Evolutionary conservation across 2,888 invertebrate genomes (phyloP), one percentile per base, ranked within the genome.

Genomic region (Selenia dentaria): DNA sequence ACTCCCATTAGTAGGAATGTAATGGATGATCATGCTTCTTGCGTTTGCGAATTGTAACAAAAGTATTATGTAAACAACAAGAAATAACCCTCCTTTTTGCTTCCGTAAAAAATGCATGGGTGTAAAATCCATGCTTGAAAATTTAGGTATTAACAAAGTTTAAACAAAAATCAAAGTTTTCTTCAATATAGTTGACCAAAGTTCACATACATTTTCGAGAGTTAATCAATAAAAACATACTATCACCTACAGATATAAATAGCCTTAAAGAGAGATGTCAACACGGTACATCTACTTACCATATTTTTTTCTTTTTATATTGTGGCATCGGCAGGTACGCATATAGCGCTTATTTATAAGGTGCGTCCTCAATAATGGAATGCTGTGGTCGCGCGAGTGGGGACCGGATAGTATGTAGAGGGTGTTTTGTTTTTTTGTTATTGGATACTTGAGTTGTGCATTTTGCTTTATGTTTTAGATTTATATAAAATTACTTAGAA

Each of bases 271-370:
- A 68, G 77, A 80, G 41, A 48, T 84, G 87, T 87, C 86, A 85
- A 79, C 82, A 71, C 62, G 70, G 68, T 68, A 69, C 70, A 66
- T 69, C 66, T 70, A 70, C 62, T 60, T 68, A 62, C 16, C 44
- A 54, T 57, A 56, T 62, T 69, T 67, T 67, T 73, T 74, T 76
- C 62, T 68, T 64, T 59, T 54, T 62, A 73, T 72, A 75, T 71
- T 63, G 74, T 75, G 71, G 70, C 71, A 62, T 70, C 62, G 67
- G 66, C 83, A 83, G 83, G 84, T 83, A 84, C 68, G 70, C 72
- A 77, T 71, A 80, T 83, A 80, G 77, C 75, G 69, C 74, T 79
- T 87, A 87, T 86, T 86, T 86, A 85, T 82, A 83, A 81, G 76
- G 75, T 79, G 78, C 46, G 46, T 75, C 76, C 66, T 79, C 70